Percentiles rank a stretch among this genome's conserved stretches.
These are phyloP conservation scores for Rhingia campestris DNA, from an alignment of 2,888 invertebrate species.

Conservation along the genomic window DNA sequence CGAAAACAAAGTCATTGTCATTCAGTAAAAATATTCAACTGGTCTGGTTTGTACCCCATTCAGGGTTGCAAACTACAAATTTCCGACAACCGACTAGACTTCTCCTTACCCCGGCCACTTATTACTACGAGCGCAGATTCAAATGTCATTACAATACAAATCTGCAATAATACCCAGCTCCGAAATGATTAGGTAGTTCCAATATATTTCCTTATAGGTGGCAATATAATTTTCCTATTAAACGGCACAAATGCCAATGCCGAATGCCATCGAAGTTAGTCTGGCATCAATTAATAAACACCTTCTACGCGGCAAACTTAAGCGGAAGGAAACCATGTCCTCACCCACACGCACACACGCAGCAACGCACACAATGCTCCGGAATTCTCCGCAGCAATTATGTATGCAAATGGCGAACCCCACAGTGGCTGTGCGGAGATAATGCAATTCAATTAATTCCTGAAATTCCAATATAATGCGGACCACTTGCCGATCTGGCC, in stretches of 20 bases:
- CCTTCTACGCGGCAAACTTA: constrained; percentile 1
- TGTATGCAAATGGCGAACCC: constrained; percentile 63
- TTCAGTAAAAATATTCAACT: too few species aligned
- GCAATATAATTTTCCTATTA: constrained; percentile 14
- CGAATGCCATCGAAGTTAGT: constrained; percentile 3
- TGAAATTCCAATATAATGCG: constrained; percentile 70
- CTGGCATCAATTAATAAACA: constrained; percentile 13
- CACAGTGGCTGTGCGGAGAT: constrained; percentile 33
- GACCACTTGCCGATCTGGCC: constrained; percentile 65
- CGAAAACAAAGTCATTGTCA: too few species aligned
- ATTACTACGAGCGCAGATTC: too few species aligned
- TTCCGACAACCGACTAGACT: too few species aligned
- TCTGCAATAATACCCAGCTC: background rate
- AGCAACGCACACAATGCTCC: background rate
- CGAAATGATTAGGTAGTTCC: background rate
- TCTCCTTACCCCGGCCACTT: too few species aligned
- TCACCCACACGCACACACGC: constrained; percentile 6
- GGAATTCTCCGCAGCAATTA: constrained; percentile 52
- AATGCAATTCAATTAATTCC: constrained; percentile 73
- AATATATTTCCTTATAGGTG: background rate
- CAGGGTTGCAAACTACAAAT: too few species aligned
- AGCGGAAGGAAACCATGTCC: constrained; percentile 7
- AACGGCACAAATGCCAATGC: constrained; percentile 1
- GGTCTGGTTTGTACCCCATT: too few species aligned
- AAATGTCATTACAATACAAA: background rate